These are phyloP conservation scores for human (Homo sapiens) DNA, from an alignment of 2,113 vertebrate species.

Conservation along the genomic window GRCh38 chr18:50178501-50179000, in stretches of 20 bases:
- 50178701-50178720: not conserved
- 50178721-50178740: slow-evolving; percentile 41
- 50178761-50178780: not conserved
- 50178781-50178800: not conserved
- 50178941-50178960: not conserved
- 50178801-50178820: not conserved
- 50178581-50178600: not conserved
- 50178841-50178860: not conserved
- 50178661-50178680: not conserved
- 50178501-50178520: not conserved
- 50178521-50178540: not conserved
- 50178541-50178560: not conserved
- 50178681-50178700: not conserved
- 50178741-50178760: not conserved
- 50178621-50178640: not conserved
- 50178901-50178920: not conserved
- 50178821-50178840: not conserved
- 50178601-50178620: not conserved
- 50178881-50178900: not conserved
- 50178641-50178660: not conserved
- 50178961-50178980: not conserved
- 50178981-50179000: not conserved
- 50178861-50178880: not conserved
- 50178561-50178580: not conserved
- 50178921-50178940: not conserved